Percentiles rank a stretch among this genome's conserved stretches.
These are phyloP conservation scores for Bettongia penicillata DNA, from an alignment of 2,113 vertebrate genomes.

Conservation along the genomic window DNA sequence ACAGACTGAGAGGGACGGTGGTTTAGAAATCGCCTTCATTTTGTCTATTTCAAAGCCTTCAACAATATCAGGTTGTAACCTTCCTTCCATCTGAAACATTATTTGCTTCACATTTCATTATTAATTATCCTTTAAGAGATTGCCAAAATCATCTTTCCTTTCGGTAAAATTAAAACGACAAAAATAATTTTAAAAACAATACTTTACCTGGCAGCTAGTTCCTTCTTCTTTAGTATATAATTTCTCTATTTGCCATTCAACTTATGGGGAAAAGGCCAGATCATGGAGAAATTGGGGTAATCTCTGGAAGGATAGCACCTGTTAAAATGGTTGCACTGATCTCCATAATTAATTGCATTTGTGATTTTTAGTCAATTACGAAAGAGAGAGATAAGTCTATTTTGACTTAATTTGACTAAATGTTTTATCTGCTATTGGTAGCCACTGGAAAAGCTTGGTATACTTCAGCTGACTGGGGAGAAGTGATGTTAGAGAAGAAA, in stretches of 20 bases:
- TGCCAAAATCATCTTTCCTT: background rate
- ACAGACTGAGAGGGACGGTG: background rate
- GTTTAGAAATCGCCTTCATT: slow-evolving; percentile 26
- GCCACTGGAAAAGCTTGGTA: background rate
- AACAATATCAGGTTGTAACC: background rate
- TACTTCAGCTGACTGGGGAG: background rate
- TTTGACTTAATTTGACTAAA: background rate
- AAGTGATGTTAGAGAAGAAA: background rate
- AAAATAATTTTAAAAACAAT: background rate
- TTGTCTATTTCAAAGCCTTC: background rate
- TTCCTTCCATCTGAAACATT: slow-evolving; percentile 28
- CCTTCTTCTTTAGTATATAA: background rate
- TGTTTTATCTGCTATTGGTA: background rate
- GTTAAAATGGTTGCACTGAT: background rate
- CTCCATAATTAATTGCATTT: background rate
- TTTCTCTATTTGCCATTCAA: background rate
- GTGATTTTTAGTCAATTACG: background rate
- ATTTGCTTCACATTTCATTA: slow-evolving; percentile 27
- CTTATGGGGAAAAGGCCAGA: background rate
- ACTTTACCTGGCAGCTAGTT: background rate
- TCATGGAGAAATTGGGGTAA: background rate
- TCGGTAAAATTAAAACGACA: background rate
- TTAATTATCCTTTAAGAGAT: slow-evolving; percentile 18
- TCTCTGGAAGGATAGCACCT: background rate
- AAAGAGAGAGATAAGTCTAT: background rate